Percentiles rank a stretch among this genome's conserved stretches.
Evolutionary conservation across 2,797 vertebrate genomes (phyloP).

Genomic region (Lerista edwardsae): DNA sequence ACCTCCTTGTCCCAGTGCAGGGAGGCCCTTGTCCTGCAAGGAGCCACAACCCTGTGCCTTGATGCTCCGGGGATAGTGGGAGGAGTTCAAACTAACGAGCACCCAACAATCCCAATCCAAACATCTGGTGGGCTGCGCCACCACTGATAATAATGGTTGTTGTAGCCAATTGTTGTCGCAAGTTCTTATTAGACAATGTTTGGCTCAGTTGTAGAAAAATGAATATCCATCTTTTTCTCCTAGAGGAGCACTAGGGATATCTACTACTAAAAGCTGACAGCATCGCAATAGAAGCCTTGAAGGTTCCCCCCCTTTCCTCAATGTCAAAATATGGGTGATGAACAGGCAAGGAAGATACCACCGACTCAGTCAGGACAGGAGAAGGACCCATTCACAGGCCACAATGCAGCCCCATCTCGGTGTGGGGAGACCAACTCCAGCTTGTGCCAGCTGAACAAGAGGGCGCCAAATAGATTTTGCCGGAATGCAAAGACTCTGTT

Average conservation of each 20-base stretch:
- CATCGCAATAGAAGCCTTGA: background rate
- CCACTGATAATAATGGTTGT: too few relatives aligned
- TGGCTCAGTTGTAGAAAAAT: background rate
- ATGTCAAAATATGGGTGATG: slow-evolving; percentile 14
- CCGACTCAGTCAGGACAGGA: background rate
- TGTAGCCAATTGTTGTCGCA: too few relatives aligned
- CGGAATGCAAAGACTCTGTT: background rate
- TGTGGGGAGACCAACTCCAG: background rate
- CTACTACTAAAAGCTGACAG: slow-evolving; percentile 13
- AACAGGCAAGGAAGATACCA: background rate
- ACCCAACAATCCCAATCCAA: too few relatives aligned
- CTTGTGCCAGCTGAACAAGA: slow-evolving; percentile 6
- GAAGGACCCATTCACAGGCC: background rate
- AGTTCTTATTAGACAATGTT: too few relatives aligned
- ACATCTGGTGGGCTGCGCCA: too few relatives aligned
- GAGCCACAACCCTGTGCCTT: too few relatives aligned
- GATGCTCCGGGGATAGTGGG: too few relatives aligned
- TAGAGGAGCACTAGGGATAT: background rate
- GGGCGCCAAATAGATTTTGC: slow-evolving; percentile 5
- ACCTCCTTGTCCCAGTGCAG: background rate
- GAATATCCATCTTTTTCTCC: slow-evolving; percentile 6
- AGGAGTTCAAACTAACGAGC: too few relatives aligned
- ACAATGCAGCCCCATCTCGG: background rate
- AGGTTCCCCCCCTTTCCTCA: slow-evolving; percentile 20
- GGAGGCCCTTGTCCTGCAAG: too few relatives aligned